Evolutionary conservation across 2,797 vertebrate species (phyloP).

Genomic region (Epinephelus coioides): DNA sequence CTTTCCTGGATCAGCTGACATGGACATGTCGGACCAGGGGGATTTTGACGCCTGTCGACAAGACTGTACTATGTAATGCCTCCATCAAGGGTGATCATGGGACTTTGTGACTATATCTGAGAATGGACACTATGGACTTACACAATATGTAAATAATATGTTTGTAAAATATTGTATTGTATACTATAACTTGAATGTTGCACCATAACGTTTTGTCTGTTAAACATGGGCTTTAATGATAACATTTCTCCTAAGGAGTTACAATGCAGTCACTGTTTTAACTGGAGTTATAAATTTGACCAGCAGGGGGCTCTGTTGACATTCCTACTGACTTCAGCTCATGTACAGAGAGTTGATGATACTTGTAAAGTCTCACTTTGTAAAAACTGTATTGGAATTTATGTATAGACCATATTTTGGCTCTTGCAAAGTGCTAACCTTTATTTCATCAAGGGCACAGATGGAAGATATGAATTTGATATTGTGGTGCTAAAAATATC

Average conservation of each 20-base stretch:
- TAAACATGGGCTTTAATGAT: constrained; percentile 19
- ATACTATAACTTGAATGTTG: constrained; percentile 31
- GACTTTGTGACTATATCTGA: constrained; percentile 33
- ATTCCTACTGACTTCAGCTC: constrained; percentile 38
- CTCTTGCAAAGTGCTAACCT: constrained; percentile 1
- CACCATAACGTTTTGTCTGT: constrained; percentile 27
- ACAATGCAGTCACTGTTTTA: constrained; percentile 12
- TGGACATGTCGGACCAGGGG: neutral
- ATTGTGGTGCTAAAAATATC: constrained; percentile 37
- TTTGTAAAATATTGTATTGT: constrained; percentile 46
- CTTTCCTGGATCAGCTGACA: constrained; percentile 20
- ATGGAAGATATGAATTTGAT: constrained; percentile 8
- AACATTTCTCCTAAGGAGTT: constrained; percentile 49
- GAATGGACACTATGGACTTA: constrained; percentile 68
- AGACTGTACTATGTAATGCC: neutral
- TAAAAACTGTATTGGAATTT: constrained; percentile 20
- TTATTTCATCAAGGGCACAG: constrained; percentile 12
- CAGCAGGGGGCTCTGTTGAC: constrained; percentile 69
- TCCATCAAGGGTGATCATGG: neutral
- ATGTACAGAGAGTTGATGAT: constrained; percentile 11
- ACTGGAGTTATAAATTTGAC: constrained; percentile 37
- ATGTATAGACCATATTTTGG: constrained; percentile 6
- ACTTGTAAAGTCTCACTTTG: constrained; percentile 21
- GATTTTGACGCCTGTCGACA: neutral
- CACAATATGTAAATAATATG: constrained; percentile 54